phyloP scores from a whole-genome alignment of 2,888 invertebrate species.

The Amiota mariae region DNA sequence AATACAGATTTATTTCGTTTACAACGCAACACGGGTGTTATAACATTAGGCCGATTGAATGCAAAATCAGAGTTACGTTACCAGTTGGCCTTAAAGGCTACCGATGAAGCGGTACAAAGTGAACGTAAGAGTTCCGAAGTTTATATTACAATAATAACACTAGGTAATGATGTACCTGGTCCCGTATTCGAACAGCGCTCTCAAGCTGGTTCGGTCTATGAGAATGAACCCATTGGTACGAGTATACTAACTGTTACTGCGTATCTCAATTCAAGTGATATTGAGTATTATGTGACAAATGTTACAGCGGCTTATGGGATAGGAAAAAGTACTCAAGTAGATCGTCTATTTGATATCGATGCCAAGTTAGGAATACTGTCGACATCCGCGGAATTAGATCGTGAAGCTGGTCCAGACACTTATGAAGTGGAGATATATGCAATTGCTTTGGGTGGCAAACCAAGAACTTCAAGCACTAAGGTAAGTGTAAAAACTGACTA shows the following conservation, averaged over 20 bases:
- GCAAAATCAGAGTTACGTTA: constrained; percentile 82
- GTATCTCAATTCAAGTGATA: constrained; percentile 78
- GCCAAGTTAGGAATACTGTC: constrained; percentile 89
- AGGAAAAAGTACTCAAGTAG: constrained; percentile 78
- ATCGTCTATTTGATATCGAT: constrained; percentile 93
- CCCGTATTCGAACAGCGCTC: constrained; percentile 79
- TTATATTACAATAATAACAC: constrained; percentile 86
- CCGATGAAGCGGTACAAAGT: constrained; percentile 92
- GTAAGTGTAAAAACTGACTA: constrained; percentile 75
- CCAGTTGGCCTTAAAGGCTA: constrained; percentile 88
- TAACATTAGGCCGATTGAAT: constrained; percentile 77
- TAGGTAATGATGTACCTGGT: constrained; percentile 73
- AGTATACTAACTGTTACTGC: constrained; percentile 88
- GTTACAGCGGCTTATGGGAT: constrained; percentile 75
- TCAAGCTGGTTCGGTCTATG: constrained; percentile 86
- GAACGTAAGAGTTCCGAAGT: constrained; percentile 91
- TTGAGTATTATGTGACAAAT: constrained; percentile 94
- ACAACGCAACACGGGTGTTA: constrained; percentile 85
- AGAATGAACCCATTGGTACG: constrained; percentile 91
- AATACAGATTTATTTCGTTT: constrained; percentile 86
- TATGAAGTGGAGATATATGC: constrained; percentile 91
- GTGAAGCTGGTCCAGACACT: constrained; percentile 86
- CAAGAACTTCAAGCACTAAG: constrained; percentile 87
- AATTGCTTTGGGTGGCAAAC: constrained; percentile 82
- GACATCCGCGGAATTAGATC: constrained; percentile 87